Evolutionary conservation across 2,888 invertebrate species (phyloP), one percentile per base, ranked within the genome.

Genomic region (Hemaris fuciformis): DNA sequence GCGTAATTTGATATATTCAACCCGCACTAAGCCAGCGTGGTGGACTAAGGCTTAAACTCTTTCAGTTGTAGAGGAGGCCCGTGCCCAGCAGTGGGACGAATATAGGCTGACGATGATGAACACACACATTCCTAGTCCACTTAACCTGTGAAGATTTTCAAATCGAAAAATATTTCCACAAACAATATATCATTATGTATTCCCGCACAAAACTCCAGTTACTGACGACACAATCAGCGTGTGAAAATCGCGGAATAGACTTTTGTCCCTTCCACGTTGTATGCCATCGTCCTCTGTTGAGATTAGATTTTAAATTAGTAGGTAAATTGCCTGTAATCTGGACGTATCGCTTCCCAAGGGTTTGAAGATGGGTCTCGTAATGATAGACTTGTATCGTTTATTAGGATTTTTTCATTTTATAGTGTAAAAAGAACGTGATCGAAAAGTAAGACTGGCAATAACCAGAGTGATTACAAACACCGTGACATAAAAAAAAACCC

Each of bases 171-270:
- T 34, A 3, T 8, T n/a, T n/a, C 15, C 18, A 42, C 42, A 8
- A 22, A 46, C 22, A 13, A 10, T 13, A 1, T 22, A 18, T 8
- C 15, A 53, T 27, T 53, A 53, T 20, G 15, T 27, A 10, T 27
- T 10, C 27, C 25, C 23, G 25, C n/a, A 27, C 45, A 59, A 57
- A 34, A 45, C 45, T 15, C 38, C 18, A 60, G 56, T 15, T 25
- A 60, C 58, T 67, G 68, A 71, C 69, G 69, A 68, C 75, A 73
- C 63, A 76, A 77, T 80, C 79, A 25, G 1, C 66, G 69, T 80
- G 81, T 43, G 80, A 79, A 79, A 38, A 77, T 80, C 79, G 27
- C 65, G 58, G 57, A 56, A 66, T 67, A 61, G 56, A 68, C 69
- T 63, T 66, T 64, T 71, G 75, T 75, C 70, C 70, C 45, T 59